Base-by-base conservation (phyloP, 1,140 invertebrate genomes). In the Zelostemma sp. region DNA sequence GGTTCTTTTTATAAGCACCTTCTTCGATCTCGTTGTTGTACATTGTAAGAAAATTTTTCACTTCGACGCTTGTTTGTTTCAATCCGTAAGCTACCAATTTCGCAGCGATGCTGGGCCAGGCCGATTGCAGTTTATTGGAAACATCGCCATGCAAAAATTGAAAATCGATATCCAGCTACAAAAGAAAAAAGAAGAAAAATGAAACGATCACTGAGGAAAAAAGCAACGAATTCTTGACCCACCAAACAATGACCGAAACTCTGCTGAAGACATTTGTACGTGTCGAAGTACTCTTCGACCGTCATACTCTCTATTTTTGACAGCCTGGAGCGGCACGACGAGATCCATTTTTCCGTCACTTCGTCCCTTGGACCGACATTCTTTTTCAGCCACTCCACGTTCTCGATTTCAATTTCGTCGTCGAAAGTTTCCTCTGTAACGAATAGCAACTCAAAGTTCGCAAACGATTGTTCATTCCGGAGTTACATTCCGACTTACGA, bases 221-320 rank as follows among this genome's bases (percentile, higher is more conserved):
- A 19, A 1, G 17, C 11, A 19, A 19, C 19, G 17, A 46, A 16
- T 40, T 47, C 38, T 18, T 8, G 2, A 41, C 17, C 43, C 48
- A 71, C 68, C 68, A 71, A 59, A 45, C 65, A 50, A 17, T 71
- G 62, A 17, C 68, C 68, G 43, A 51, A 71, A 41, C 53, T 47
- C 43, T 71, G 47, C 35, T 66, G 53, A 17, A 71, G 49, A 71
- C 68, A 71, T 11, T 71, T 71, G 21, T 59, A 71, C 45, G 21
- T 66, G 6, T 66, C 57, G 21, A 66, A 71, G 21, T 71, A 62
- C 35, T 66, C 68, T 1, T 71, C 68, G 12, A 71, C 63, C 2
- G 47, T 46, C 1, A 38, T 40, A 9, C 66, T 67, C 0, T 72
- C 68, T 11, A 72, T 33, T 53, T 51, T 66, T 1, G 49, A 66